Percentiles rank a stretch among this genome's conserved stretches.
Evolutionary conservation across 2,113 vertebrate genomes (phyloP).

Genomic region (Sceloporus tristichus): DNA sequence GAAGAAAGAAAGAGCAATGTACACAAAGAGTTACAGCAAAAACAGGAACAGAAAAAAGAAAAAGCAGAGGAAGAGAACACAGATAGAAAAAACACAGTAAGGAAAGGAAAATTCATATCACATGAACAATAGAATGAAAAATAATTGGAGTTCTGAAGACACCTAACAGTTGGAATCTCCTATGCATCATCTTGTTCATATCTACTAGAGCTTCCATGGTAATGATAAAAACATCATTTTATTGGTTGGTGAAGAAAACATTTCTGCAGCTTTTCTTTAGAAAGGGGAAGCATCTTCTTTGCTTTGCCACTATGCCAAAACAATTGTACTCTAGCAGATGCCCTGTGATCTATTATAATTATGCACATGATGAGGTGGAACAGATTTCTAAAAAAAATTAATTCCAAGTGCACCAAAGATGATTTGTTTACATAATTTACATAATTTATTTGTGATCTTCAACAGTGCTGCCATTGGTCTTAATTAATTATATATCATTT

Average conservation of each 20-base stretch:
- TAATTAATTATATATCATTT: background rate
- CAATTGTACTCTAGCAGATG: background rate
- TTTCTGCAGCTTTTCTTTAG: background rate
- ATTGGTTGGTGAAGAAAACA: background rate
- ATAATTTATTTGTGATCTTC: background rate
- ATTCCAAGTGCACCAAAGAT: background rate
- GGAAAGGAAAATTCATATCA: background rate
- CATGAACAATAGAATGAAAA: background rate
- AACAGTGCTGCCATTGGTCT: background rate
- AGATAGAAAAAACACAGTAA: background rate
- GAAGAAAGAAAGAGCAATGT: background rate
- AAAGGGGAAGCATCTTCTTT: background rate
- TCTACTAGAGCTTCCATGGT: background rate
- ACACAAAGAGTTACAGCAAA: background rate
- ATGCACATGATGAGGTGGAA: background rate
- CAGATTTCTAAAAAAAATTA: background rate
- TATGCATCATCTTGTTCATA: conserved; percentile 2
- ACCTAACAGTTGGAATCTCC: background rate
- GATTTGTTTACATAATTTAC: background rate
- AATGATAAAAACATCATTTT: background rate
- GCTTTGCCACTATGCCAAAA: background rate
- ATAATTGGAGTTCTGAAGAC: background rate
- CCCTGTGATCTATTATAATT: background rate
- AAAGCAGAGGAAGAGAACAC: background rate
- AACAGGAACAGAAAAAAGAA: background rate